Conservation (phyloP, 2,888 invertebrate species). For the Thecocarcelia acutangulata region DNA sequence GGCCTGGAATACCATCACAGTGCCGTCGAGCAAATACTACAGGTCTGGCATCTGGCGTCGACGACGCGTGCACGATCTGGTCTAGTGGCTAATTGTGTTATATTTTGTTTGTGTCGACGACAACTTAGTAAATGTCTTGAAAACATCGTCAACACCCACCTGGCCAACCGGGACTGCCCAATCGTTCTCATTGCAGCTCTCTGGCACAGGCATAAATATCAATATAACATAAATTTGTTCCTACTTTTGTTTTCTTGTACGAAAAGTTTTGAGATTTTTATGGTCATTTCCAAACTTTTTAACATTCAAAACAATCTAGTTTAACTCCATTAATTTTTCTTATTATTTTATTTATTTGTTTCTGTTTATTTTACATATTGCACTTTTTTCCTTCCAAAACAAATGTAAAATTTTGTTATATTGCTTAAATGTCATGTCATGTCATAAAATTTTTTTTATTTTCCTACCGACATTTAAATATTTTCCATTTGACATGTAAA, state of each 20-base stretch:
- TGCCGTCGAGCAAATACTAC: too few relatives aligned
- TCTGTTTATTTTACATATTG: not conserved
- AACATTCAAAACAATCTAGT: slow-evolving; percentile 30
- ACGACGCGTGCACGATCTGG: too few relatives aligned
- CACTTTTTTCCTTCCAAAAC: not conserved
- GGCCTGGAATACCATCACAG: too few relatives aligned
- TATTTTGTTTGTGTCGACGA: too few relatives aligned
- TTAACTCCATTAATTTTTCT: slow-evolving; percentile 41
- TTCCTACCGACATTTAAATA: slow-evolving; percentile 51
- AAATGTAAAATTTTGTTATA: slow-evolving; percentile 20
- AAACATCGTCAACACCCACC: too few relatives aligned
- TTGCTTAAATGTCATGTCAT: slow-evolving; percentile 67
- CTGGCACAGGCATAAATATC: too few relatives aligned
- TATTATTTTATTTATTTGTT: not conserved
- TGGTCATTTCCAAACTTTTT: slow-evolving; percentile 2
- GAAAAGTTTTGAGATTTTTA: slow-evolving; percentile 22
- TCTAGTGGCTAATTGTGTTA: too few relatives aligned
- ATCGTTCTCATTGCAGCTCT: too few relatives aligned
- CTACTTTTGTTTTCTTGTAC: not conserved
- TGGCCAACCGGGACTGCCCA: too few relatives aligned
- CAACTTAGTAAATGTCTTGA: too few relatives aligned
- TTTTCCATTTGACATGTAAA: slow-evolving; percentile 41
- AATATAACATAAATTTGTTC: too few relatives aligned
- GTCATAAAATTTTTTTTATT: slow-evolving; percentile 60
- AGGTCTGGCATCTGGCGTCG: too few relatives aligned